Evolutionary conservation across 2,888 invertebrate species (phyloP), one percentile per base, ranked within the genome.

Genomic region (Venustoraphidia nigricollis): DNA sequence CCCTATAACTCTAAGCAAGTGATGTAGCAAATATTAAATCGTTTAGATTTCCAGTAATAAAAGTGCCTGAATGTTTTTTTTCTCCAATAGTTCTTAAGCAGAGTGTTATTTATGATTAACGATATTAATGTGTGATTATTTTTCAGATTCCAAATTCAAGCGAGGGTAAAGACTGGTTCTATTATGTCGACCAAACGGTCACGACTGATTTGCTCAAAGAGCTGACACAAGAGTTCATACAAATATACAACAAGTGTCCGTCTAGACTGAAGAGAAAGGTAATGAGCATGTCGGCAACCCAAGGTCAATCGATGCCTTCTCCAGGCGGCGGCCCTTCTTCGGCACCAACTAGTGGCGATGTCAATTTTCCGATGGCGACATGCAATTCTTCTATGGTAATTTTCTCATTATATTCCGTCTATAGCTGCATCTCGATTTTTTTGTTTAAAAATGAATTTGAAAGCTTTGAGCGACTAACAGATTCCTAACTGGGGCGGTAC

Each of bases 141-240:
- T 56, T 51, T 63, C 57, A 93, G 85, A 93, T 96, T 60, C 93
- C 93, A n/a, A 80, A 85, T 55, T 93, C 93, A 44, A 89, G 82
- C 58, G 94, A 96, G 67, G 92, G 92, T 42, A 86, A 86, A 57
- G 86, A 90, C 57, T 96, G 95, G 95, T 95, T 86, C 66, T 86
- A 83, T 62, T 96, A 96, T 66, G 91, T 95, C 46, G 95, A 96
- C 68, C 78, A 82, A 50, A 77, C 77, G n/a, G 92, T 95, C 1
- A 92, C 92, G 0, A 73, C 81, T 41, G 91, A 92, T 51, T 69
- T 88, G 49, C 69, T 95, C 37, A 88, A 91, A 65, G 77, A 81
- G 57, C 70, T 94, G 46, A 92, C 92, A 0, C 78, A 83, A 2
- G 93, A 94, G 66, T 95, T 94, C 67, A 77, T 95, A 54, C 82